Percentiles rank a stretch among this genome's conserved stretches.
These are phyloP conservation scores for Siniperca chuatsi DNA, from an alignment of 2,113 vertebrate genomes.

Conservation along the genomic window DNA sequence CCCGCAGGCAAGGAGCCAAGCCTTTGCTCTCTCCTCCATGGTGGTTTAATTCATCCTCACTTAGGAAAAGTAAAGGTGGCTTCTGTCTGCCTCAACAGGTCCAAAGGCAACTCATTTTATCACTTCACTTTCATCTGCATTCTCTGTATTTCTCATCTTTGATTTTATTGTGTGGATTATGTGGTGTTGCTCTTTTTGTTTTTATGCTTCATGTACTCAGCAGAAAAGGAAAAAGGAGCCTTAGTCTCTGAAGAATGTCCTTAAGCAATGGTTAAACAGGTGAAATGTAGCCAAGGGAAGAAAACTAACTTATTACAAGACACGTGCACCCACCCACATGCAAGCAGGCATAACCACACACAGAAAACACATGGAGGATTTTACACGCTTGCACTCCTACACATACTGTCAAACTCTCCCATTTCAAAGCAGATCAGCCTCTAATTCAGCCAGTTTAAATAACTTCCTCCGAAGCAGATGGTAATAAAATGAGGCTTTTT, in stretches of 20 bases:
- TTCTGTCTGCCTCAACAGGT: conserved; percentile 54
- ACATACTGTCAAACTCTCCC: conserved; percentile 33
- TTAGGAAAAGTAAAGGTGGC: conserved; percentile 59
- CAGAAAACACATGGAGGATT: conserved; percentile 14
- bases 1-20: conserved; percentile 66
- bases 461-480: conserved; percentile 65
- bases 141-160: conserved; percentile 29
- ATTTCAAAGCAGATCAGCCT: conserved; percentile 45
- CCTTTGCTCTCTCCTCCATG: conserved; percentile 41
- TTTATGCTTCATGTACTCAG: background rate
- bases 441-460: conserved; percentile 58
- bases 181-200: conserved; percentile 8
- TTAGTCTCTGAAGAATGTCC: conserved; percentile 16
- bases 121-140: conserved; percentile 40
- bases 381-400: conserved; percentile 26
- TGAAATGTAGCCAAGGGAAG: conserved; percentile 32
- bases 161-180: conserved; percentile 30
- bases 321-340: conserved; percentile 37
- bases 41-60: conserved; percentile 68
- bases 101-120: conserved; percentile 39
- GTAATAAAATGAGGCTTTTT: conserved; percentile 59
- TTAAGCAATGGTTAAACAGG: conserved; percentile 56
- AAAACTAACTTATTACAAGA: conserved; percentile 40
- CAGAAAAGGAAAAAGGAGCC: conserved; percentile 20
- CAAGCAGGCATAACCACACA: conserved; percentile 5